phyloP scores from a whole-genome alignment of 2,113 vertebrate species.

The Cottus gobio region DNA sequence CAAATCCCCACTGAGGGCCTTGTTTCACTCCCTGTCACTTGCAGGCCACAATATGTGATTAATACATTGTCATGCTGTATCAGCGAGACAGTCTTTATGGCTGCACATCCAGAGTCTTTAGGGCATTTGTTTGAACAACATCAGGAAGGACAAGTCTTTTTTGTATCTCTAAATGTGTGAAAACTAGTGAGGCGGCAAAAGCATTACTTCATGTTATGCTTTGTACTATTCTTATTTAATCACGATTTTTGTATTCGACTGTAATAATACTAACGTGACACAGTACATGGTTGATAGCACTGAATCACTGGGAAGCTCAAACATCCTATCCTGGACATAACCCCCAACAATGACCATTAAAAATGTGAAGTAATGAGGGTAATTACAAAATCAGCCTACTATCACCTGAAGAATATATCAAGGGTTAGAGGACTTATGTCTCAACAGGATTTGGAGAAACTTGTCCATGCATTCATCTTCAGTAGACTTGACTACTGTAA shows the following conservation, averaged over 20 bases:
- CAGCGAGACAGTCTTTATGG: constrained; percentile 30
- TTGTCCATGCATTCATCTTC: too few species aligned
- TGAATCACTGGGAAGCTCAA: neutral
- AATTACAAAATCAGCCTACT: too few species aligned
- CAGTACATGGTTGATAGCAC: constrained; percentile 6
- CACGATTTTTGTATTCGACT: neutral
- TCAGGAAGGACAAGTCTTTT: neutral
- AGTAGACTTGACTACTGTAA: too few species aligned
- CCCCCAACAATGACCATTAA: constrained; percentile 32
- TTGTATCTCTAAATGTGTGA: constrained; percentile 10
- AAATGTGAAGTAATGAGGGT: constrained; percentile 41
- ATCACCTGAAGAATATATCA: too few species aligned
- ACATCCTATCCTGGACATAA: constrained; percentile 15
- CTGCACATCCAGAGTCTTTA: constrained; percentile 31
- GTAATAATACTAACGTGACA: neutral
- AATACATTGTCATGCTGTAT: constrained; percentile 51
- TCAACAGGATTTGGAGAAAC: too few species aligned
- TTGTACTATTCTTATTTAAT: neutral
- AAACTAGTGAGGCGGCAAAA: constrained; percentile 2
- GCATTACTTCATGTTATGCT: neutral
- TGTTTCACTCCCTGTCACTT: constrained; percentile 56
- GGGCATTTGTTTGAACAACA: constrained; percentile 25
- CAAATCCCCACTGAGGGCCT: constrained; percentile 54
- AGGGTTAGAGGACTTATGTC: too few species aligned
- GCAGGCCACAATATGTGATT: constrained; percentile 47